Percentiles rank a stretch among this genome's conserved stretches.
Evolutionary conservation across 1,140 invertebrate genomes (phyloP).

Genomic region (Dolichoris vasculosae): DNA sequence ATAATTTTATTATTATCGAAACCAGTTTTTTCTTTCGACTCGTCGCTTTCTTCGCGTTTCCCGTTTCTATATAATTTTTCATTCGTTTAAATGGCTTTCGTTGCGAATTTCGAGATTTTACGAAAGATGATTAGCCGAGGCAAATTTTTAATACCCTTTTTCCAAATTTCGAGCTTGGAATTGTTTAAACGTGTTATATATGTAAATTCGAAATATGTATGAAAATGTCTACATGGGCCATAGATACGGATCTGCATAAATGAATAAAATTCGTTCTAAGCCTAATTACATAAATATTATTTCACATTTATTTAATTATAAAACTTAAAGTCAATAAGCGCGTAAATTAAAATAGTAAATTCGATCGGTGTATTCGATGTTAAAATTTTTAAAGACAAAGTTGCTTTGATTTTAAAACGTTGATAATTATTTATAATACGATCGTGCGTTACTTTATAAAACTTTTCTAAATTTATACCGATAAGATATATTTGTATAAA

Average conservation of each 20-base stretch:
- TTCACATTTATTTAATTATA: background rate
- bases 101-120: background rate
- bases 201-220: background rate
- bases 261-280: background rate
- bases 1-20: background rate
- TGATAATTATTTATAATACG: background rate
- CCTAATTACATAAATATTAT: slow-evolving; percentile 6
- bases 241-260: slow-evolving; percentile 1
- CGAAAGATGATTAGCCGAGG: background rate
- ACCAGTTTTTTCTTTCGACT: background rate
- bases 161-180: background rate
- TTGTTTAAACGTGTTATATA: background rate
- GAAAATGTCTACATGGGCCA: background rate
- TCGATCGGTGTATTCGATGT: background rate
- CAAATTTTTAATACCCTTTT: background rate
- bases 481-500: no score
- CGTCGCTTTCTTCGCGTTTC: background rate
- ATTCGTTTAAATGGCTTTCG: background rate
- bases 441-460: no score
- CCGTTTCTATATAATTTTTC: background rate
- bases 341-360: background rate
- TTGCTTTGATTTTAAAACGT: background rate
- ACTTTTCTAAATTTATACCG: no score
- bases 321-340: background rate
- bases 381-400: background rate